Conservation (phyloP, 2,797 vertebrate genomes). For the Rhabdophis nuchalis region DNA sequence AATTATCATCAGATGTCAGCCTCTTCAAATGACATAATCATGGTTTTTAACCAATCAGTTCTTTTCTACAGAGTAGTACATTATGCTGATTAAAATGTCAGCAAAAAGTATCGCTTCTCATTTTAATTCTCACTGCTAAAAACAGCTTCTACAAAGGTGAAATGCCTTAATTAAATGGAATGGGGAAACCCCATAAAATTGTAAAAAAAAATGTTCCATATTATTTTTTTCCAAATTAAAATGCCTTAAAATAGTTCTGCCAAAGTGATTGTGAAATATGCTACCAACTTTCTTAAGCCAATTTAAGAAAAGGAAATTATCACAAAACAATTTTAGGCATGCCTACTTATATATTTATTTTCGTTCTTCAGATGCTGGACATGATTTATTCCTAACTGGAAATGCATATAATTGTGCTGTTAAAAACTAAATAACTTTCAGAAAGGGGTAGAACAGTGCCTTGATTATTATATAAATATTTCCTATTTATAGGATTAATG, state of each 20-base stretch:
- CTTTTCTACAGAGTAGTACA: slow-evolving; percentile 53
- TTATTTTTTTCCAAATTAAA: slow-evolving; percentile 41
- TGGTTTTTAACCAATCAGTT: slow-evolving; percentile 62
- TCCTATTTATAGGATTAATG: not conserved
- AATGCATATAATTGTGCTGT: not conserved
- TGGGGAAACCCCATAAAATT: slow-evolving; percentile 35
- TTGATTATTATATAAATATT: slow-evolving; percentile 2
- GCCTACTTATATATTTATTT: not conserved
- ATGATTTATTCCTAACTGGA: not conserved
- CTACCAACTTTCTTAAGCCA: not conserved
- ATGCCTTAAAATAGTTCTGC: not conserved
- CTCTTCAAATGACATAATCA: slow-evolving; percentile 50
- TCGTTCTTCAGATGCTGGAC: not conserved
- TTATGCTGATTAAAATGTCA: slow-evolving; percentile 67
- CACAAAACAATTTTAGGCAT: not conserved
- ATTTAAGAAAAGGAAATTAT: not conserved
- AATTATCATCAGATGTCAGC: slow-evolving; percentile 61
- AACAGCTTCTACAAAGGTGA: slow-evolving; percentile 43
- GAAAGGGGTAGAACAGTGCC: not conserved
- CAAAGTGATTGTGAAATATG: slow-evolving; percentile 9
- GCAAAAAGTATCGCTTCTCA: slow-evolving; percentile 53
- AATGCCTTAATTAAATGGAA: slow-evolving; percentile 50
- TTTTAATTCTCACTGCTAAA: slow-evolving; percentile 32
- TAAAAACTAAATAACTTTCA: not conserved
- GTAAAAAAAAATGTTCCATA: slow-evolving; percentile 46